Conservation (phyloP, 2,113 vertebrate species). For the Hyperopisus bebe region DNA sequence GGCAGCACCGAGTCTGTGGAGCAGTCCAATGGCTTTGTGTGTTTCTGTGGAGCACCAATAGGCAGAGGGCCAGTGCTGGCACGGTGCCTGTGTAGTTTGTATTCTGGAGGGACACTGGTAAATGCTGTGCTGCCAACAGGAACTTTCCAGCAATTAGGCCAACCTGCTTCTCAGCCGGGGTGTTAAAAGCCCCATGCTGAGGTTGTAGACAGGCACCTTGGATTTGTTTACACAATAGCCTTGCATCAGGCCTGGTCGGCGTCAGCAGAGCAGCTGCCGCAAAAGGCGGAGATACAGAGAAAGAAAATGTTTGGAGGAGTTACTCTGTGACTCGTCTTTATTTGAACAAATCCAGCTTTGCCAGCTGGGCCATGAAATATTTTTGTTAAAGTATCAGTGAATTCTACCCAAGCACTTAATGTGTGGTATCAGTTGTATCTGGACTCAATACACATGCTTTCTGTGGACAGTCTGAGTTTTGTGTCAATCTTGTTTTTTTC, state of each 20-base stretch:
- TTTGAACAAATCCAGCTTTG: not conserved
- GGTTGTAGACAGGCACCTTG: constrained; percentile 18
- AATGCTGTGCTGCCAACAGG: constrained; percentile 21
- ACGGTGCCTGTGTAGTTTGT: constrained; percentile 11
- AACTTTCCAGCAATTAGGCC: constrained; percentile 26
- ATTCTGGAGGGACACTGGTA: constrained; percentile 22
- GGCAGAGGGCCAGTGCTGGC: constrained; percentile 18
- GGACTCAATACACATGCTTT: not conserved
- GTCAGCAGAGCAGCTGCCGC: not conserved
- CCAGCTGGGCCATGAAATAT: not conserved
- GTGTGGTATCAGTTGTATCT: not conserved
- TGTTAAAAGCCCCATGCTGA: constrained; percentile 15
- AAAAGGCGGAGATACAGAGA: not conserved
- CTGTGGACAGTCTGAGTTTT: not conserved
- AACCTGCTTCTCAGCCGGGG: constrained; percentile 14
- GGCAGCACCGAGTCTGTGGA: not conserved
- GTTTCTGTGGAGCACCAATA: not conserved
- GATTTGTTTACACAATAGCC: constrained; percentile 19
- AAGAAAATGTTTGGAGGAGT: not conserved
- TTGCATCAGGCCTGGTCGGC: not conserved
- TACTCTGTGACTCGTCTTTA: not conserved
- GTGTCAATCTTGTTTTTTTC: not conserved
- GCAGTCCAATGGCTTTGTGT: not conserved
- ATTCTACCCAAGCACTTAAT: not conserved
- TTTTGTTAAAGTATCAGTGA: not conserved